A percentile compares a stretch with the other conserved stretches of the same genome.
These are phyloP conservation scores for Alexandromys fortis DNA, from an alignment of 2,113 vertebrate species.

Conservation along the genomic window DNA sequence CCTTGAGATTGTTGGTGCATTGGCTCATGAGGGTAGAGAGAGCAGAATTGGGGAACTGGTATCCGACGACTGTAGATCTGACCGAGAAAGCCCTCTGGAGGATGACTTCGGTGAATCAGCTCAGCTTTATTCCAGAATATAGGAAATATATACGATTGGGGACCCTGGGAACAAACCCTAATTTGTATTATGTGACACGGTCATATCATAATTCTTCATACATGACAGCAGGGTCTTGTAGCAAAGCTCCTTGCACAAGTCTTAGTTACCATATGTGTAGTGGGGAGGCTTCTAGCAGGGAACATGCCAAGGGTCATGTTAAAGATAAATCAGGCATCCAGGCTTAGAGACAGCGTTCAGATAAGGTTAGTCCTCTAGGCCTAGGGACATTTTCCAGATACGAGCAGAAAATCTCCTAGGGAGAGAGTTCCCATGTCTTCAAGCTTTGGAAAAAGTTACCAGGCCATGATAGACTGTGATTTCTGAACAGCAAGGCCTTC, in stretches of 20 bases:
- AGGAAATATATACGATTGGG: background rate
- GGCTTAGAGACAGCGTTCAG: background rate
- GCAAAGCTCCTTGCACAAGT: background rate
- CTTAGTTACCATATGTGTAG: background rate
- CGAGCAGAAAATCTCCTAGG: background rate
- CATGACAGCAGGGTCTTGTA: background rate
- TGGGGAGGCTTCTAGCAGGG: background rate
- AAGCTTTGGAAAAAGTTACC: background rate
- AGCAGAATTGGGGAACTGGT: background rate
- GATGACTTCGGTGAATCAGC: background rate
- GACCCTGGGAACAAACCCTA: background rate
- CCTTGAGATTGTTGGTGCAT: background rate
- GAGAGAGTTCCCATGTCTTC: background rate
- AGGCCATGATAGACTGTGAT: background rate
- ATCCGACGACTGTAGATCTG: rapidly evolving
- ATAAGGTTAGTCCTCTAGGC: background rate
- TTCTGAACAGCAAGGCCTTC: background rate
- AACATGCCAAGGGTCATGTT: background rate
- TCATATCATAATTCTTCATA: background rate
- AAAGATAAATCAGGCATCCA: background rate
- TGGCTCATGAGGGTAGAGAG: background rate
- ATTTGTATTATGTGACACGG: background rate
- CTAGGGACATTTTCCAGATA: background rate
- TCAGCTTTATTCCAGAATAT: background rate
- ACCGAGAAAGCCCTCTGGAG: background rate